Evolutionary conservation across 1,140 invertebrate genomes (phyloP).

Genomic region (Gryllus bimaculatus): DNA sequence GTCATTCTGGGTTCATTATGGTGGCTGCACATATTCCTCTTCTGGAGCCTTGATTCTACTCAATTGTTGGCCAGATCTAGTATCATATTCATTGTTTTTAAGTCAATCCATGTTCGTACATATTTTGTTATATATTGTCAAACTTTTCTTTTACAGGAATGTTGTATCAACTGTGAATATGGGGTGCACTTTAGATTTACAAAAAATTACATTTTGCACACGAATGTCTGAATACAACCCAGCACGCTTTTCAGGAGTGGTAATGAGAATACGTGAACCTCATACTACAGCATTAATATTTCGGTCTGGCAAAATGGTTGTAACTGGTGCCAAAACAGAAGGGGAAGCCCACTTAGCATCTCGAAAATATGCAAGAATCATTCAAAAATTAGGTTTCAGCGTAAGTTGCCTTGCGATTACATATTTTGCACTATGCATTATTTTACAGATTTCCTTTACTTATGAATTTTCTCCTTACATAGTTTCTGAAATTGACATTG

Average conservation of each 20-base stretch:
- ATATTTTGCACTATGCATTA: neutral
- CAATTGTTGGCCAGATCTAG: no score
- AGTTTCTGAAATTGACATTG: neutral
- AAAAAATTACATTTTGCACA: constrained; percentile 89
- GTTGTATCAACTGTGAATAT: constrained; percentile 93
- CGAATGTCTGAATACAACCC: constrained; percentile 99
- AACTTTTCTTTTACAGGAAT: constrained; percentile 51
- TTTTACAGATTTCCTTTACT: neutral
- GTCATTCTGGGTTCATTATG: no score
- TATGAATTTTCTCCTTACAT: neutral
- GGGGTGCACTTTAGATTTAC: constrained; percentile 74
- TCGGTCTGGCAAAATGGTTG: constrained; percentile 96
- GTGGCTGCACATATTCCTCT: no score
- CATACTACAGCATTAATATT: constrained; percentile 96
- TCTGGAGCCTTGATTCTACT: no score
- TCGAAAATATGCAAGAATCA: constrained; percentile 94
- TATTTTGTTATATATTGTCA: no score
- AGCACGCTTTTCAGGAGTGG: constrained; percentile 92
- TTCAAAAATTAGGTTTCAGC: constrained; percentile 95
- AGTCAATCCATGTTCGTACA: no score
- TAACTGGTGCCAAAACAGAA: constrained; percentile 96
- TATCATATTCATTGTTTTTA: no score
- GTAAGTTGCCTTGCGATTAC: constrained; percentile 43
- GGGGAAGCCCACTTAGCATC: constrained; percentile 85
- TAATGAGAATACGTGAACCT: constrained; percentile 96